Conservation (phyloP, 2,113 vertebrate species). For the Hymenochirus boettgeri region DNA sequence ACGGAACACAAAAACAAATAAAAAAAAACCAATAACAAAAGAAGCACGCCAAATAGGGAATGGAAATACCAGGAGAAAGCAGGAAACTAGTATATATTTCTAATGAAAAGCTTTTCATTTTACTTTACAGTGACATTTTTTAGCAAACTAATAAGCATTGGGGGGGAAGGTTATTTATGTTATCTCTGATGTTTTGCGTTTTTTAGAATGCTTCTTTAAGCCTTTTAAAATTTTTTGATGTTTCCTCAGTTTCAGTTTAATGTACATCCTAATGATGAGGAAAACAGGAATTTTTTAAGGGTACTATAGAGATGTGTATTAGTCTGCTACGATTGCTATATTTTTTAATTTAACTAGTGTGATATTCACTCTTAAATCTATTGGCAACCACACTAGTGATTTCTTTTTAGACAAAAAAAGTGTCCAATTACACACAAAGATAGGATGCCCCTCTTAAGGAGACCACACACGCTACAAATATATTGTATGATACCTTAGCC, state of each 20-base stretch:
- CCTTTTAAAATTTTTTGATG: too few species aligned
- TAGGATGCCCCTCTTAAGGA: too few species aligned
- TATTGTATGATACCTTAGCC: too few species aligned
- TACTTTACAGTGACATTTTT: constrained; percentile 33
- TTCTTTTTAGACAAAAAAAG: background rate
- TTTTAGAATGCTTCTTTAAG: constrained; percentile 8
- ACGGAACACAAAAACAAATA: constrained; percentile 2
- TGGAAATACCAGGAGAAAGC: constrained; percentile 34
- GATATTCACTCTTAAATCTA: constrained; percentile 5
- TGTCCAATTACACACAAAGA: background rate
- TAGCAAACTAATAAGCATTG: constrained; percentile 23
- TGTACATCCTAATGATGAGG: constrained; percentile 21
- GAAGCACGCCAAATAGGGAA: constrained; percentile 32
- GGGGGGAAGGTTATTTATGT: constrained; percentile 24
- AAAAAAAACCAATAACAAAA: constrained; percentile 4
- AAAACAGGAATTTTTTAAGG: constrained; percentile 16
- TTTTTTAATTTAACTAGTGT: constrained; percentile 16
- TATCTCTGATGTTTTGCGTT: constrained; percentile 22
- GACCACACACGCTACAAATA: too few species aligned
- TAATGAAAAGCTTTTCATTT: constrained; percentile 44
- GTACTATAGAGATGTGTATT: constrained; percentile 38
- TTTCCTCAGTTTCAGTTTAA: constrained; percentile 15
- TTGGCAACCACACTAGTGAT: too few species aligned
- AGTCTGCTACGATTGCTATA: constrained; percentile 26
- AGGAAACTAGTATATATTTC: constrained; percentile 57